A percentile compares a stretch with the other conserved stretches of the same genome.
Evolutionary conservation across 2,888 invertebrate genomes (phyloP).

Genomic region (Heliconius charithonia): DNA sequence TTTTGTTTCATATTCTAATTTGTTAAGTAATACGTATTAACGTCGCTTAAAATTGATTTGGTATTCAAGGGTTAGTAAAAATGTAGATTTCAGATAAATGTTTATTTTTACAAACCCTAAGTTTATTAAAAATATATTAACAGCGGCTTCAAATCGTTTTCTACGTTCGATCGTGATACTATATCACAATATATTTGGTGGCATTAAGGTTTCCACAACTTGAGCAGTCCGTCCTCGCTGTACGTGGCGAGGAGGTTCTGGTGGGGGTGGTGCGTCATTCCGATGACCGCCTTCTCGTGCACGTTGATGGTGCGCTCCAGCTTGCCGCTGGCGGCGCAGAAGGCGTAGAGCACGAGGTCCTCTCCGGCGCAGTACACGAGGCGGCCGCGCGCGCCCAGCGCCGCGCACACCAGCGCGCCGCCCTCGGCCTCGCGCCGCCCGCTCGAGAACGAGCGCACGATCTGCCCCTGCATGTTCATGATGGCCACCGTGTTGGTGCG

Average conservation of each 20-base stretch:
- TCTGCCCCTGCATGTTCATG: conserved; percentile 99
- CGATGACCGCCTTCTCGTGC: conserved; percentile 99
- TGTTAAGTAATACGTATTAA: too few relatives aligned
- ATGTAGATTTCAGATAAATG: not conserved
- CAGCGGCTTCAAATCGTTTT: too few relatives aligned
- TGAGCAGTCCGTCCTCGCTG: conserved; percentile 98
- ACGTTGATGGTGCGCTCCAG: conserved; percentile 91
- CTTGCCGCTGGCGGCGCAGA: conserved; percentile 97
- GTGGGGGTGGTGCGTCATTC: conserved; percentile 98
- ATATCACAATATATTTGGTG: not conserved
- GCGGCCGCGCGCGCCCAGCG: conserved; percentile 96
- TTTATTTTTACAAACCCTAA: not conserved
- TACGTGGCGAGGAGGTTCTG: conserved; percentile 98
- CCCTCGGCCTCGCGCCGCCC: conserved; percentile 96
- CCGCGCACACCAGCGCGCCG: conserved; percentile 96
- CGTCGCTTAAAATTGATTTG: not conserved
- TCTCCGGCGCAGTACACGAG: conserved; percentile 99
- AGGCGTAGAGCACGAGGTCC: conserved; percentile 98
- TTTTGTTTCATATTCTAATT: too few relatives aligned
- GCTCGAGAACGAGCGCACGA: conserved; percentile 94
- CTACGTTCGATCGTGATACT: not conserved
- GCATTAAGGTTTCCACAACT: conserved; percentile 89
- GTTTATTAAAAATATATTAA: too few relatives aligned
- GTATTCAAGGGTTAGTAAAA: not conserved
- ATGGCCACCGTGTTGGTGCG: conserved; percentile 98